Evolutionary conservation across 2,797 vertebrate genomes (phyloP), one percentile per base, ranked within the genome.

Genomic region (Phrynocephalus guinanensis): DNA sequence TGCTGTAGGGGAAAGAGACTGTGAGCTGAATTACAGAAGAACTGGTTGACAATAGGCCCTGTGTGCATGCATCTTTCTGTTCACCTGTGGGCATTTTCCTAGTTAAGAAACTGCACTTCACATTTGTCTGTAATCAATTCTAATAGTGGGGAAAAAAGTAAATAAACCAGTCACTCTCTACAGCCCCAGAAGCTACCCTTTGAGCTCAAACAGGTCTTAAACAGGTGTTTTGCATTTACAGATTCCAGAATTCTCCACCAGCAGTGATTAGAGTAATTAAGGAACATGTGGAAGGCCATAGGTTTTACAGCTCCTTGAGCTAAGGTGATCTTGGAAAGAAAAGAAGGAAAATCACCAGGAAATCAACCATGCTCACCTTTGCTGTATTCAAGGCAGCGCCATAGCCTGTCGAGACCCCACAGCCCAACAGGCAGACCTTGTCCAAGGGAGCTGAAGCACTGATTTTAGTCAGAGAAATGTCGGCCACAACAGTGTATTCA

Each of bases 401-500:
- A 0, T 99, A 99, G 26, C 99, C 99, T 0, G 99, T 99, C 18
- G 98, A 99, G 94, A 99, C 96, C 48, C 99, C 99, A 92, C 99
- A 99, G 81, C 99, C 99, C 28, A 99, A 96, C 86, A 99, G 97
- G 94, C 99, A 99, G 84, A 99, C 98, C 96, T 98, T 99, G 93
- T 99, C 98, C 85, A 99, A 92, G 0, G 98, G 98, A 48, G 99
- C 99, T 5, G 94, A 94, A 75, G 97, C 93, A 0, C 98, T 96
- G 84, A 99, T 97, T 94, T 99, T 99, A 89, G 98, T 98, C 94
- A 99, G 94, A 0, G 98, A 99, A 94, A 99, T 99, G 87, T 99
- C 98, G 0, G 98, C 98, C 91, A 99, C 99, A 56, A 99, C 98
- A 0, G 98, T 99, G 92, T 99, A 99, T 94, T 99, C 98, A 0